Evolutionary conservation across 2,797 vertebrate genomes (phyloP).

Genomic region (Oryzias dopingdopingensis): DNA sequence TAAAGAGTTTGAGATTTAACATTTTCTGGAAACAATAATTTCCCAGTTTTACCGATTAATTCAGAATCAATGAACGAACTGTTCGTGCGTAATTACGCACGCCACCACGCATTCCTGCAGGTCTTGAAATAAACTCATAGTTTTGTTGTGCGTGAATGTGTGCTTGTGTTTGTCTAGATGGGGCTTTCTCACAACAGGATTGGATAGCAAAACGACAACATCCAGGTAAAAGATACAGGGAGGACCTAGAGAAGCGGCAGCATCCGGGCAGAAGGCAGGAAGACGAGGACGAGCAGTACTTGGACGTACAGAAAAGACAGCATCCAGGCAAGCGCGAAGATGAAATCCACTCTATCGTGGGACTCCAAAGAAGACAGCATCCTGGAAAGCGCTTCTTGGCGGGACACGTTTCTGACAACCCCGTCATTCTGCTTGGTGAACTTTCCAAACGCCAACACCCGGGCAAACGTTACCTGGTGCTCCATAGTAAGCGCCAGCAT

Average conservation of each 20-base stretch:
- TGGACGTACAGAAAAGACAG: conserved; percentile 75
- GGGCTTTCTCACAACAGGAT: conserved; percentile 60
- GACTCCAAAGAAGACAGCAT: conserved; percentile 82
- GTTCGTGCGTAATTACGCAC: conserved; percentile 46
- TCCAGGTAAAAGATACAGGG: conserved; percentile 73
- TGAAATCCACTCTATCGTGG: conserved; percentile 54
- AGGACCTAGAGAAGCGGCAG: conserved; percentile 77
- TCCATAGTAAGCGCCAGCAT: conserved; percentile 78
- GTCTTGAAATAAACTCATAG: neutral
- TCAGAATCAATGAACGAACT: neutral
- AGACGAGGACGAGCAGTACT: conserved; percentile 63
- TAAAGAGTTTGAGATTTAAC: too few relatives aligned
- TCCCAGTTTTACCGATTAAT: too few relatives aligned
- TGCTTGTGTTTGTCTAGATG: conserved; percentile 57
- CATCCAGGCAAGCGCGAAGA: conserved; percentile 84
- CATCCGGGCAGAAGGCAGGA: conserved; percentile 82
- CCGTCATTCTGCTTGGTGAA: conserved; percentile 61
- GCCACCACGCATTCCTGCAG: neutral
- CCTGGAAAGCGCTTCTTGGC: conserved; percentile 77
- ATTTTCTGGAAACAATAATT: too few relatives aligned
- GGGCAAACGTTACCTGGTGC: conserved; percentile 76
- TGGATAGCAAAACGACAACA: conserved; percentile 85
- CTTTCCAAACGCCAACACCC: conserved; percentile 85
- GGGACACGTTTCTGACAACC: conserved; percentile 63
- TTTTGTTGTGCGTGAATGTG: conserved; percentile 7